Conservation (phyloP, 2,113 vertebrate genomes). For the Bettongia penicillata region DNA sequence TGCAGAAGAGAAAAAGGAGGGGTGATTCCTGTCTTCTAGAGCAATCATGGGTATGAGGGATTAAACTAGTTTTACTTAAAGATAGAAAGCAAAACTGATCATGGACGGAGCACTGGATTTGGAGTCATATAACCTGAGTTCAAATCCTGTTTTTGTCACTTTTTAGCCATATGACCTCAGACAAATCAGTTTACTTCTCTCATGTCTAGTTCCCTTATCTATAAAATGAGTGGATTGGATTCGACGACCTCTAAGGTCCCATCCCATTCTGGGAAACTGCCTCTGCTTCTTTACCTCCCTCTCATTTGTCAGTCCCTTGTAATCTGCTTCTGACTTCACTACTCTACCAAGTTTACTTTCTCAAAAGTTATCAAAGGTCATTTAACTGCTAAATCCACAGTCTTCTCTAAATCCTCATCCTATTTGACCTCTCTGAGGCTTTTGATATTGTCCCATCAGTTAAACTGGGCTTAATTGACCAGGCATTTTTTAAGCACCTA, state of each 20-base stretch:
- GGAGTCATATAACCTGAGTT: not conserved
- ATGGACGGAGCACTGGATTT: not conserved
- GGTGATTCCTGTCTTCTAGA: not conserved
- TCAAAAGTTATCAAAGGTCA: not conserved
- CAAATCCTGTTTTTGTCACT: not conserved
- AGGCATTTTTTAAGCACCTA: not conserved
- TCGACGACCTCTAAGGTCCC: not conserved
- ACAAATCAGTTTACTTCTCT: not conserved
- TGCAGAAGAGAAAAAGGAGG: not conserved
- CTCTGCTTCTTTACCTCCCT: not conserved
- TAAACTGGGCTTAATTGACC: not conserved
- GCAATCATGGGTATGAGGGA: not conserved
- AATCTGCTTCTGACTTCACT: not conserved
- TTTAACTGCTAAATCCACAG: not conserved
- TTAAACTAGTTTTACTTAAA: not conserved
- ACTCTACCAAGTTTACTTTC: not conserved
- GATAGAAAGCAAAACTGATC: not conserved
- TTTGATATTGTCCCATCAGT: not conserved
- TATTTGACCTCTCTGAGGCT: not conserved
- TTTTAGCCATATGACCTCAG: not conserved
- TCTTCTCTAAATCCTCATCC: not conserved
- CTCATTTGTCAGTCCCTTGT: not conserved
- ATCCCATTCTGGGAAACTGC: not conserved
- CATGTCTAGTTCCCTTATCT: not conserved
- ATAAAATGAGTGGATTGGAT: not conserved